Evolutionary conservation across 2,113 vertebrate genomes (phyloP).

Genomic region (Poeciliopsis retropinna): DNA sequence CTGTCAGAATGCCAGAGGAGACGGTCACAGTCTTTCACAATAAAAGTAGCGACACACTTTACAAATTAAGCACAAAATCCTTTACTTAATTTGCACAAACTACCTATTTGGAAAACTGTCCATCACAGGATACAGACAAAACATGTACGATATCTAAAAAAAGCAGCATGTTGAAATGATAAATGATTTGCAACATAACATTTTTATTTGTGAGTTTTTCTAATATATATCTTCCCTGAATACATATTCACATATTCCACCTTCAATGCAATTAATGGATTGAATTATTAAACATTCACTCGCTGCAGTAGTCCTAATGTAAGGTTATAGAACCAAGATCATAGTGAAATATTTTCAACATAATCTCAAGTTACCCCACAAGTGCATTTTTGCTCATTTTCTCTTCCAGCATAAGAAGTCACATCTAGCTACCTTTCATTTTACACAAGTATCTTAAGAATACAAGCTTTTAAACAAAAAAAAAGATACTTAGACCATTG

Average conservation of each 20-base stretch:
- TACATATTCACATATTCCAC: no score
- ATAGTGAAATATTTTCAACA: neutral
- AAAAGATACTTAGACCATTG: neutral
- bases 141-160: neutral
- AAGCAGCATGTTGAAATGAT: neutral
- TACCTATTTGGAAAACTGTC: neutral
- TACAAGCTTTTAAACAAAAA: neutral
- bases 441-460: neutral
- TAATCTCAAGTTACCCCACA: neutral
- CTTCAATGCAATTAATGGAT: neutral
- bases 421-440: no score
- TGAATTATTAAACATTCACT: neutral
- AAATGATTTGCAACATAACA: neutral
- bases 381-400: neutral
- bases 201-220: neutral
- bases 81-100: neutral
- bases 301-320: neutral
- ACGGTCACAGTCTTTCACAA: slow-evolving; percentile 14
- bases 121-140: neutral
- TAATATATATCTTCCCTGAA: no score
- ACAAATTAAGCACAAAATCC: neutral
- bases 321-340: neutral
- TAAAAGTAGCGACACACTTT: slow-evolving; percentile 20
- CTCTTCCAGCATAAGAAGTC: no score
- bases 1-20: neutral